Evolutionary conservation across 2,888 invertebrate species (phyloP), one percentile per base, ranked within the genome.

Genomic region (Sesia apiformis): DNA sequence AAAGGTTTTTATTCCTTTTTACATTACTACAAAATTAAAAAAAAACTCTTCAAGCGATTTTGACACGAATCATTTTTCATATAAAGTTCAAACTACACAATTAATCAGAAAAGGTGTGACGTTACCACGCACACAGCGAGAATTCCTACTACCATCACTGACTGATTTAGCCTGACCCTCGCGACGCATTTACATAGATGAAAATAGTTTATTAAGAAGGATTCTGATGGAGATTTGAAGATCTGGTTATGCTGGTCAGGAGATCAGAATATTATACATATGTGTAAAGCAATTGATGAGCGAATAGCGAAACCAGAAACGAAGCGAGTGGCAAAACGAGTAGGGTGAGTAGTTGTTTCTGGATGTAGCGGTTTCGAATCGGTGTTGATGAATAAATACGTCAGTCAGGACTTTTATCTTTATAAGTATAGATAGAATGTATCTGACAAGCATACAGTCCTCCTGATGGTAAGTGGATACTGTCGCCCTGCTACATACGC

Each of bases 221-320:
- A 49, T 62, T 66, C 62, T 61, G 61, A 60, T 61, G 63, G 58
- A 58, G 63, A 55, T 60, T 72, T 71, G 67, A 66, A 58, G 72
- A 58, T 69, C 74, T 59, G 56, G 54, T 54, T 56, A 58, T 55
- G 57, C 40, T 68, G 69, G 74, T 55, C 57, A 49, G 49, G 53
- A 58, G 46, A 5, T 4, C 8, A 46, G 46, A 23, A 23, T 23
- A 23, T 23, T 23, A 23, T 23, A 23, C 23, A 23, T 23, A 23
- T 23, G 2, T 23, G 23, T 23, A 23, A 23, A 23, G 23, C 23
- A 23, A 23, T 23, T 23, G 23, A 23, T 23, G 23, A 23, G 23
- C 23, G 1, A 23, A 23, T 23, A 23, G 23, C 23, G 23, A 23
- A 23, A 23, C 2, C 23, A 23, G 23, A 23, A 23, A 2, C 23